Base-by-base conservation (phyloP, 2,113 vertebrate genomes). In the Hydrolagus affinis region DNA sequence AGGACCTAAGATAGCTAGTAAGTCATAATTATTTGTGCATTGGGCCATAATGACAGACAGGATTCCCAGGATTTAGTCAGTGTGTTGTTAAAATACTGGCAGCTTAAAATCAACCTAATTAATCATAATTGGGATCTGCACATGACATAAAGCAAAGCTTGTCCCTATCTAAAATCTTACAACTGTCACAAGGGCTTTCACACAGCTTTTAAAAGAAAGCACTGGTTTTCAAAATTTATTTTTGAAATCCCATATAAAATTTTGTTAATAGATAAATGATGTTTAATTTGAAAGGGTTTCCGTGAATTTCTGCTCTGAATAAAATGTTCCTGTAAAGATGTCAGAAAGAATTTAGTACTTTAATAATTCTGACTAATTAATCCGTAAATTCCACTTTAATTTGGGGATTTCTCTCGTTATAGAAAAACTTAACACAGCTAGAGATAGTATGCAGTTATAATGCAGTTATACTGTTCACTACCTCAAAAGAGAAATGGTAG, bases 281-380 rank as follows among this genome's bases (percentile, higher is more conserved):
- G 62, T 83, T 83, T 83, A 83, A 83, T 83, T 66, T 83, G 64
- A 83, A 83, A 68, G 19, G 62, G 32, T 83, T 83, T 64, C 25
- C 23, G 66, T 21, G 60, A 12, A 30, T 83, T 66, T 21, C 77
- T 64, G 19, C 66, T 83, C 60, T 68, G 25, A 68, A 83, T 25
- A 83, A 83, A 83, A 66, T 80, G 77, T 66, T 83, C 25, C 78
- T 66, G 78, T 83, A 83, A 83, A 83, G 66, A 83, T 83, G 78
- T 83, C 78, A 6, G 8, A 30, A 83, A 83, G 60, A 83, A 83
- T 83, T 83, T 83, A 83, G 78, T 83, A 66, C 62, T 83, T 83
- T 83, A 83, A 83, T 83, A 83, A 66, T 83, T 83, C 25, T 83
- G 62, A 83, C 28, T 83, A 83, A 83, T 83, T 83, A 68, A 83